Conservation (phyloP, 2,113 vertebrate species). For the Anhinga anhinga region DNA sequence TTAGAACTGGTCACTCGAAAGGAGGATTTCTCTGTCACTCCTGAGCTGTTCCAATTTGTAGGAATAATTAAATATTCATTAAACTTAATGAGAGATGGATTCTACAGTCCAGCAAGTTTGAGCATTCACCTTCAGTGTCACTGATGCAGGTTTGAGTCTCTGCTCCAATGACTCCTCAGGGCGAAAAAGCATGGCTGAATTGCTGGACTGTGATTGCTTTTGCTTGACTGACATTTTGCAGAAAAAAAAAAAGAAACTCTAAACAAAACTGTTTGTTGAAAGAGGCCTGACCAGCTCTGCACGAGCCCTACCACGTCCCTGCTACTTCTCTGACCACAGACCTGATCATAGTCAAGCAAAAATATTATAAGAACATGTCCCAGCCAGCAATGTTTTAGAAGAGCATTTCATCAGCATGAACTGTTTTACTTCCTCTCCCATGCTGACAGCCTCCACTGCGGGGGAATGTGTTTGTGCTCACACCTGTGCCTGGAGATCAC, state of each 20-base stretch:
- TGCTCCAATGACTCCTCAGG: neutral
- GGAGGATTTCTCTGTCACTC: neutral
- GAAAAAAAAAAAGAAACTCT: neutral
- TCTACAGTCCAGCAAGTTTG: neutral
- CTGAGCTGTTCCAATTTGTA: constrained; percentile 12
- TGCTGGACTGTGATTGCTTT: neutral
- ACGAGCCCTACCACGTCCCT: neutral
- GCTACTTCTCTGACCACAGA: neutral
- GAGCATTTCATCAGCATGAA: neutral
- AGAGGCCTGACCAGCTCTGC: neutral
- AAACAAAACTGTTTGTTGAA: neutral
- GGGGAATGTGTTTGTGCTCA: neutral
- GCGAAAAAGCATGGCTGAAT: neutral
- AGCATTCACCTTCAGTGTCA: neutral
- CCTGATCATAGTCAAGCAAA: neutral
- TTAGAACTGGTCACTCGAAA: neutral
- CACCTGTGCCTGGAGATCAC: constrained; percentile 1
- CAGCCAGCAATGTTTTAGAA: neutral
- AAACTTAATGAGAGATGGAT: neutral
- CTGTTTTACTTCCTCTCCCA: neutral
- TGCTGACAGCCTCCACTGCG: neutral
- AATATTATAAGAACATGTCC: neutral
- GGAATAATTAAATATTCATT: constrained; percentile 12
- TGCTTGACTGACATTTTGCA: neutral
- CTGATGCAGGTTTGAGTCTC: neutral